Conservation (phyloP, 2,888 invertebrate species). For the Eristalinus sepulchralis region DNA sequence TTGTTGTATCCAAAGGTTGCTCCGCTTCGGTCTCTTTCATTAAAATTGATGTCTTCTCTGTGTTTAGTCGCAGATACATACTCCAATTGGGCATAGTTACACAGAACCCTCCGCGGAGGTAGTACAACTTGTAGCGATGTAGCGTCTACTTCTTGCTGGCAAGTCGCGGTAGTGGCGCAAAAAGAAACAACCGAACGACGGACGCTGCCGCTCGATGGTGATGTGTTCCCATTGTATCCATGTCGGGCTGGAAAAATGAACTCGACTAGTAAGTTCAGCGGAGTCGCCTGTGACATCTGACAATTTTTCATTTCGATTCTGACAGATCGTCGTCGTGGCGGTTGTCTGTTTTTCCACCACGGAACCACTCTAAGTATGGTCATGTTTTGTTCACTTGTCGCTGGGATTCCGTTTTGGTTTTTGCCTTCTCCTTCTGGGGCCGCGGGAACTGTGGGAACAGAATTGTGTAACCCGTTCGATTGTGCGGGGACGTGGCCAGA, state of each 20-base stretch:
- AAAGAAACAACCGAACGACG: background rate
- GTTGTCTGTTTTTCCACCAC: background rate
- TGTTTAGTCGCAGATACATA: conserved; percentile 39
- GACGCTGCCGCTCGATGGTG: conserved; percentile 14
- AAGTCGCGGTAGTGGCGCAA: background rate
- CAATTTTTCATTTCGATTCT: conserved; percentile 64
- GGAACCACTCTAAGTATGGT: conserved; percentile 24
- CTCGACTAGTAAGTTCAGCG: conserved; percentile 18
- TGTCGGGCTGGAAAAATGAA: conserved; percentile 13
- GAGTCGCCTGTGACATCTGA: conserved; percentile 45
- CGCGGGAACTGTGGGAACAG: conserved; percentile 28
- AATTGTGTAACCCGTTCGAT: conserved; percentile 23
- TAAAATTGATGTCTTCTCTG: conserved; percentile 48
- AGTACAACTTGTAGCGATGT: background rate
- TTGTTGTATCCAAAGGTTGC: conserved; percentile 14
- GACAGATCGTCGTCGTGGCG: conserved; percentile 43
- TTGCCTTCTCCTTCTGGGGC: background rate
- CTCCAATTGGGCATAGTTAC: conserved; percentile 29
- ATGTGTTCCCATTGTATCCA: conserved; percentile 36
- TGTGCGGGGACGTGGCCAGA: background rate
- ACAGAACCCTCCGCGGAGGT: background rate
- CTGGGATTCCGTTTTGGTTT: conserved; percentile 8
- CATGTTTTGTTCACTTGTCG: conserved; percentile 46
- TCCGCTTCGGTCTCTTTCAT: conserved; percentile 50
- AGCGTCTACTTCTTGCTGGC: background rate